These are phyloP conservation scores for Heteropelma amictum DNA, from an alignment of 2,888 invertebrate species.

Conservation along the genomic window DNA sequence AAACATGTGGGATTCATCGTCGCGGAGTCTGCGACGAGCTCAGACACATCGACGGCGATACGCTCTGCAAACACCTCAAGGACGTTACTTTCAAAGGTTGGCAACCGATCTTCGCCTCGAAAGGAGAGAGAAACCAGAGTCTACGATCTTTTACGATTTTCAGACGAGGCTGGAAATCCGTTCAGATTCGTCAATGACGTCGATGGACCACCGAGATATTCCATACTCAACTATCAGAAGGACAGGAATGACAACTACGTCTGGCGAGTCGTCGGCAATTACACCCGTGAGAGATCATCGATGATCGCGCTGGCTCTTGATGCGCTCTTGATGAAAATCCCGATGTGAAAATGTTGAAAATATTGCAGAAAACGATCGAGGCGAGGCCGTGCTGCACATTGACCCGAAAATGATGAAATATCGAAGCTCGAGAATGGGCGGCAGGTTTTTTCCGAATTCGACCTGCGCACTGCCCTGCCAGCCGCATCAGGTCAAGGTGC, in stretches of 20 bases:
- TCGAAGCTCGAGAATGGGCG: slow-evolving; percentile 63
- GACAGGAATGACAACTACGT: slow-evolving; percentile 68
- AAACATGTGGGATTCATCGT: slow-evolving; percentile 71
- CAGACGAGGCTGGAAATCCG: slow-evolving; percentile 78
- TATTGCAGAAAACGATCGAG: slow-evolving; percentile 71
- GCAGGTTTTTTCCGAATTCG: slow-evolving; percentile 74
- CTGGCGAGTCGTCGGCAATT: slow-evolving; percentile 79
- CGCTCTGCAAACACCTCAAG: slow-evolving; percentile 75
- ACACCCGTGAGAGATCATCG: slow-evolving; percentile 72
- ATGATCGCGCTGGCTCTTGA: too few relatives aligned
- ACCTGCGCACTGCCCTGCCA: slow-evolving; percentile 78
- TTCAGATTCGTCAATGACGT: slow-evolving; percentile 78
- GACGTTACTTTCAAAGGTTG: slow-evolving; percentile 79
- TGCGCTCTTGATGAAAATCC: too few relatives aligned
- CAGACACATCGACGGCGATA: slow-evolving; percentile 75
- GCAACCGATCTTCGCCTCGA: background rate
- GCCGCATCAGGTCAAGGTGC: slow-evolving; percentile 72
- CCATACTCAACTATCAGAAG: slow-evolving; percentile 79
- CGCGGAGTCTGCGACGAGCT: slow-evolving; percentile 76
- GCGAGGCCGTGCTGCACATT: slow-evolving; percentile 70
- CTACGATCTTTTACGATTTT: slow-evolving; percentile 47
- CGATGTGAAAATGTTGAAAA: too few relatives aligned
- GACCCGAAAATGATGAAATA: slow-evolving; percentile 72
- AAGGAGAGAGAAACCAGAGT: too few relatives aligned
- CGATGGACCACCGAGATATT: slow-evolving; percentile 80